Conservation (phyloP, 1,140 invertebrate genomes). For the Tetragnatha versicolor region DNA sequence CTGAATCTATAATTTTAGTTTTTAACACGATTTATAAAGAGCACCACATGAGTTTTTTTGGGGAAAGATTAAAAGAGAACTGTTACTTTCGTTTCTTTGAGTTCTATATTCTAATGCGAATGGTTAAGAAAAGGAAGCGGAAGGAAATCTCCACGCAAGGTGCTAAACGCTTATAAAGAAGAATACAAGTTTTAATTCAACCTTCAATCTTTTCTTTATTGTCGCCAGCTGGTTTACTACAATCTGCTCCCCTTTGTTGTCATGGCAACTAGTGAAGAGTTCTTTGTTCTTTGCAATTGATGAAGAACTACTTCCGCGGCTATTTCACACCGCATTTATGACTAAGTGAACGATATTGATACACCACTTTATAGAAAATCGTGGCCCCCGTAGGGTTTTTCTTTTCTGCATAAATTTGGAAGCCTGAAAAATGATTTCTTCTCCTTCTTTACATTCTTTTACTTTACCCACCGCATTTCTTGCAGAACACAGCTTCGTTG, state of each 20-base stretch:
- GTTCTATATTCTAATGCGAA: constrained; percentile 14
- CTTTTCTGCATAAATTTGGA: too few species aligned
- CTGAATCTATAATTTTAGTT: too few species aligned
- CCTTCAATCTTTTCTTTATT: constrained; percentile 33
- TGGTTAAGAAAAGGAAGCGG: constrained; percentile 6
- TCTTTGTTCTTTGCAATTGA: constrained; percentile 29
- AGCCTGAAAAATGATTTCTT: too few species aligned
- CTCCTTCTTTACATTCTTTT: too few species aligned
- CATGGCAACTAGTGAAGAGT: constrained; percentile 32
- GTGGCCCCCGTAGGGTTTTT: too few species aligned
- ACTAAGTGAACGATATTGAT: constrained; percentile 8
- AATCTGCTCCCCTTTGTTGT: constrained; percentile 19
- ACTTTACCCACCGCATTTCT: too few species aligned
- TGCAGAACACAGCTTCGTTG: too few species aligned
- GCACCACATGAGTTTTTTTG: too few species aligned
- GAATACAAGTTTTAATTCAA: constrained; percentile 32
- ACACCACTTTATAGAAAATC: not conserved
- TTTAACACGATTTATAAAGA: too few species aligned
- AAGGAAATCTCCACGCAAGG: not conserved
- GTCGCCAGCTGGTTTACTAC: constrained; percentile 39
- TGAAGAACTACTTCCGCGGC: constrained; percentile 6
- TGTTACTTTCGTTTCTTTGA: too few species aligned
- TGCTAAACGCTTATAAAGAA: not conserved
- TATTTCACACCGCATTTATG: not conserved
- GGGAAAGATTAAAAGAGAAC: too few species aligned